Conservation (phyloP, 2,888 invertebrate species). For the Aleiodes alternator region DNA sequence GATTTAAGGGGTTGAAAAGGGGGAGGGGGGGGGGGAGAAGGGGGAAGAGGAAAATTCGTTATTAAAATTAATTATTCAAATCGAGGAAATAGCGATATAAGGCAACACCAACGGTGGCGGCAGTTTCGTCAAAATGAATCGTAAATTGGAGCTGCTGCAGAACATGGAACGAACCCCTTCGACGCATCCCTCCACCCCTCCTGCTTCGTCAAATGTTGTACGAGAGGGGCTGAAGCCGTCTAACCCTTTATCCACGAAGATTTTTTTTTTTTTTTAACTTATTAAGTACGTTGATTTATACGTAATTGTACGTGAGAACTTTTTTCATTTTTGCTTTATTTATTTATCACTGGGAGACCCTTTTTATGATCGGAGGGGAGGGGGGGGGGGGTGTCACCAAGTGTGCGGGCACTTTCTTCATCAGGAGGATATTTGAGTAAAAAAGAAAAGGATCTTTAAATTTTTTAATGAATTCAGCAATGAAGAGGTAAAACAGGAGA, state of each 20-base stretch:
- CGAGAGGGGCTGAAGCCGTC: constrained; percentile 45
- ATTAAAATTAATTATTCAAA: constrained; percentile 75
- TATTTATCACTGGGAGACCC: background rate
- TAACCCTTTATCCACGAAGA: constrained; percentile 66
- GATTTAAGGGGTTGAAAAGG: constrained; percentile 39
- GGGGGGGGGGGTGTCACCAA: background rate
- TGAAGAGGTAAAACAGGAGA: no score
- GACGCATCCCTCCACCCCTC: constrained; percentile 48
- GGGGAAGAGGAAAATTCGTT: constrained; percentile 67
- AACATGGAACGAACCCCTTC: constrained; percentile 55
- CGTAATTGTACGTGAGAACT: constrained; percentile 68
- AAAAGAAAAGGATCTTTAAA: no score
- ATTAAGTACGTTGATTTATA: constrained; percentile 72
- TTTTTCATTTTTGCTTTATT: constrained; percentile 64
- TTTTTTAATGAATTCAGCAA: no score
- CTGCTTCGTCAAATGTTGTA: constrained; percentile 41
- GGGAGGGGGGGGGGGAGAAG: constrained; percentile 41
- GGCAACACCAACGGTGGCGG: constrained; percentile 67
- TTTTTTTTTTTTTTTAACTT: constrained; percentile 61
- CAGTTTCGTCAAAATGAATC: constrained; percentile 73
- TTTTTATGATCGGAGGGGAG: background rate
- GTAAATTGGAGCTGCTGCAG: constrained; percentile 72
- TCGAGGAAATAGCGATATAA: constrained; percentile 74
- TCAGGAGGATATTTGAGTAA: no score
- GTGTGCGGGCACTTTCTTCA: background rate